Base-by-base conservation (phyloP, 1,140 invertebrate genomes). In the Drosophila seguyi region DNA sequence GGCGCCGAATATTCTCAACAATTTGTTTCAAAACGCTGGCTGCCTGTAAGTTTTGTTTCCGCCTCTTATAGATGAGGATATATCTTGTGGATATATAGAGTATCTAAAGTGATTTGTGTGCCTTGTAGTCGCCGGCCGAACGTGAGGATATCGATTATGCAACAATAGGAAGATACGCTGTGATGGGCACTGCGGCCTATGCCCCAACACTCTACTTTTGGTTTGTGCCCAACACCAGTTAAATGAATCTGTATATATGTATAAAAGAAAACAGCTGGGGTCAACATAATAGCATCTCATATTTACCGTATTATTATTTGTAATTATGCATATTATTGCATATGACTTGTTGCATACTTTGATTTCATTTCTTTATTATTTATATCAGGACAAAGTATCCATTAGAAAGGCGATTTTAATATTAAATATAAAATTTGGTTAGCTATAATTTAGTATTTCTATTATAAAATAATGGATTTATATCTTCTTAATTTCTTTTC, bases 1-100 rank as follows among this genome's bases (percentile, higher is more conserved):
- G 95, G 95, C 5, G 96, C 96, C 1, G 97, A 97, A 88, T 94
- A 96, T 50, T 95, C 95, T 0, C 96, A 97, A 82, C 97, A 97
- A 92, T 95, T 94, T 29, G 94, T 96, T 36, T 95, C 94, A 22
- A 96, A 94, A 45, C 84, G 77, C 18, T 88, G 73, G 78, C 41
- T 90, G 44, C 34, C 81, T 53, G 85, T 90, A 39, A 85, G 85
- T 79, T 44, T 6, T 14, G 27, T 4, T 55, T 29, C 29, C 3
- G 6, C 5, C 22, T 25, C 29, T 16, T 4, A 4, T 13, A 4
- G 4, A 57, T 29, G 11, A 11, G 6, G 13, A 27, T 18, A 47
- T 52, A 50, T 42, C 45, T 18, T 3, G 10, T 2, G 27, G 7
- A 10, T 6, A 29, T 66, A 31, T 38, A 22, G 10, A 41, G 65